These are phyloP conservation scores for Drosophila nasuta DNA, from an alignment of 1,140 invertebrate species.

Conservation along the genomic window DNA sequence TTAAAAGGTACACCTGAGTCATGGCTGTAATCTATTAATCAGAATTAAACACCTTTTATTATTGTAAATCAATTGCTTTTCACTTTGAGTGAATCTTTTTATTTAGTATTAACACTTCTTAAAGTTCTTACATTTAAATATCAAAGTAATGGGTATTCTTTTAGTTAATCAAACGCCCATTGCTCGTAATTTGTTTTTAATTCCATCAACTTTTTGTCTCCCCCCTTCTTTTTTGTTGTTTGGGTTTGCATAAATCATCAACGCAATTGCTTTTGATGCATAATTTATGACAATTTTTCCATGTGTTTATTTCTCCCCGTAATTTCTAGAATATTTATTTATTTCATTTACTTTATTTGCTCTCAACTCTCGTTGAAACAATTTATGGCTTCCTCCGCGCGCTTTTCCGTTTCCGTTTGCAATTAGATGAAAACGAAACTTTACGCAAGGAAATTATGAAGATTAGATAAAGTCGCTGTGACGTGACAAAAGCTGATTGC, in stretches of 20 bases:
- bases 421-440: constrained; percentile 55
- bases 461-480: not conserved
- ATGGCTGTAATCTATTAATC: too few species aligned
- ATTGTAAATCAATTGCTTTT: too few species aligned
- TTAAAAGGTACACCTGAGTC: too few species aligned
- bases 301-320: constrained; percentile 37
- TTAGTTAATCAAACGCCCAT: not conserved
- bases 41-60: too few species aligned
- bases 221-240: constrained; percentile 14
- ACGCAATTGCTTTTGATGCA: constrained; percentile 65
- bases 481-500: constrained; percentile 5
- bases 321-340: not conserved
- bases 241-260: constrained; percentile 63
- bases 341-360: constrained; percentile 12
- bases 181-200: not conserved
- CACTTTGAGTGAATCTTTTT: too few species aligned
- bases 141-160: not conserved
- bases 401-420: constrained; percentile 68
- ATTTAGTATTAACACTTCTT: too few species aligned
- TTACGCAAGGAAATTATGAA: constrained; percentile 9
- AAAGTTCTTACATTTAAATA: too few species aligned
- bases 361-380: constrained; percentile 20
- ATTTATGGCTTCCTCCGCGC: constrained; percentile 52
- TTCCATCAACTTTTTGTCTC: not conserved
- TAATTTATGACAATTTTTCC: constrained; percentile 58